Conservation (phyloP, 2,888 invertebrate species). For the Oxystoma pomonae region DNA sequence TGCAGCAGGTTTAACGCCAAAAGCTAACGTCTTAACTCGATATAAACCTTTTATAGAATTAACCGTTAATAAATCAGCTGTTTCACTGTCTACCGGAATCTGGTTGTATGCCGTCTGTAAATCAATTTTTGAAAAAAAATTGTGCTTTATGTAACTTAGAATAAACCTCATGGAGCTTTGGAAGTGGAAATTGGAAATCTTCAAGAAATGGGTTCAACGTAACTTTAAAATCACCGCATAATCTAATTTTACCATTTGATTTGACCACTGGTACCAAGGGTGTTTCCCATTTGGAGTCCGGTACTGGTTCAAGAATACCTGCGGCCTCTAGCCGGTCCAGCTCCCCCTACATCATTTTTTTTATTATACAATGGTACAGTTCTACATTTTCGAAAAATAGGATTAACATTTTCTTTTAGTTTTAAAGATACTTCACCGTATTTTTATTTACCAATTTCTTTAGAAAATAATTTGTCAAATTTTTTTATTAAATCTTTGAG, state of each 20-base stretch:
- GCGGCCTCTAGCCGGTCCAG: constrained; percentile 12
- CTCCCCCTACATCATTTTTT: constrained; percentile 7
- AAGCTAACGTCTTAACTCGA: constrained; percentile 36
- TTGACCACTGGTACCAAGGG: constrained; percentile 11
- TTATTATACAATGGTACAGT: neutral
- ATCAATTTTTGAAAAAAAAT: constrained; percentile 20
- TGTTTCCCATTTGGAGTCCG: constrained; percentile 22
- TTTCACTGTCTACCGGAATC: constrained; percentile 30
- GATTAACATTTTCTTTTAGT: constrained; percentile 10
- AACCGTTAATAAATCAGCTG: constrained; percentile 31
- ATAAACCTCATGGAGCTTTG: constrained; percentile 15
- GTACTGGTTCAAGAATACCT: constrained; percentile 27
- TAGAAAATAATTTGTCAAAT: neutral
- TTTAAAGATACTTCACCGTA: constrained; percentile 5
- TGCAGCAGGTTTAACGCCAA: constrained; percentile 29
- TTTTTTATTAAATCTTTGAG: constrained; percentile 1
- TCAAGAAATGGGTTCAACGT: constrained; percentile 26
- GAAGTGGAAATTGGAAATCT: constrained; percentile 22
- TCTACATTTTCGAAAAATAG: constrained; percentile 10
- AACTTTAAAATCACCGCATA: constrained; percentile 31
- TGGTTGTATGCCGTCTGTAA: constrained; percentile 36
- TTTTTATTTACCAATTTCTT: constrained; percentile 11
- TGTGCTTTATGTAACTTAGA: constrained; percentile 7
- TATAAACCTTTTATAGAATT: constrained; percentile 39
- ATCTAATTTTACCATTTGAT: constrained; percentile 21